A percentile compares a stretch with the other conserved stretches of the same genome.
These are phyloP conservation scores for Mionectes olivaceus DNA, from an alignment of 2,797 vertebrate genomes.

Conservation along the genomic window DNA sequence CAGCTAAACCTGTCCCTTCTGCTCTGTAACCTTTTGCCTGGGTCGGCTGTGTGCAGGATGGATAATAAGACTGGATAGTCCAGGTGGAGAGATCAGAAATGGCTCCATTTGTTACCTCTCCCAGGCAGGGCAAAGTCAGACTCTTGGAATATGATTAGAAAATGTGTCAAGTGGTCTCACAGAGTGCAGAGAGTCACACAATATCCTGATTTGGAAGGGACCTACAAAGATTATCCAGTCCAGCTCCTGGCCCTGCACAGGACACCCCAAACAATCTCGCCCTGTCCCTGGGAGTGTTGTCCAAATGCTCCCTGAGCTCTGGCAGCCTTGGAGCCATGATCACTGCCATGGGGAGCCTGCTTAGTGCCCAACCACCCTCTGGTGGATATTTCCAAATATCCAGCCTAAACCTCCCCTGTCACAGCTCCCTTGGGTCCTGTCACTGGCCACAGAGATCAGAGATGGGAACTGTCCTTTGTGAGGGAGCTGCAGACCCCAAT, in stretches of 20 bases:
- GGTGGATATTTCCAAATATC: background rate
- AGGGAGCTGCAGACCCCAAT: background rate
- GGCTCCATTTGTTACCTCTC: background rate
- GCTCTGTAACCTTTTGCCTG: background rate
- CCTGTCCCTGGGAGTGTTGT: background rate
- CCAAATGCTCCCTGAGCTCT: background rate
- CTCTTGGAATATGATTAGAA: background rate
- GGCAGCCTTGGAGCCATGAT: background rate
- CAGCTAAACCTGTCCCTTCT: background rate
- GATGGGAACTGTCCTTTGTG: background rate
- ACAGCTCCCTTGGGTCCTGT: background rate
- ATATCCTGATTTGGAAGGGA: background rate
- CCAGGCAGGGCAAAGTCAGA: background rate
- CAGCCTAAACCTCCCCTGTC: background rate
- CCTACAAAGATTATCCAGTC: accelerated
- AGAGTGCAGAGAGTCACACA: accelerated
- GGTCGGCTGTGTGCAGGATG: background rate
- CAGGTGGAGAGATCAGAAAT: background rate
- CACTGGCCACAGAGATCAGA: background rate
- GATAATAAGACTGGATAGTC: background rate
- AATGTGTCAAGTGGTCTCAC: accelerated
- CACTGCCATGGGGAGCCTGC: background rate
- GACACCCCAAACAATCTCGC: background rate
- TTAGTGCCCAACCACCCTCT: background rate
- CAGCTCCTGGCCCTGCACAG: background rate